Base-by-base conservation (phyloP, 2,888 invertebrate species). In the Drosophila macrospina region DNA sequence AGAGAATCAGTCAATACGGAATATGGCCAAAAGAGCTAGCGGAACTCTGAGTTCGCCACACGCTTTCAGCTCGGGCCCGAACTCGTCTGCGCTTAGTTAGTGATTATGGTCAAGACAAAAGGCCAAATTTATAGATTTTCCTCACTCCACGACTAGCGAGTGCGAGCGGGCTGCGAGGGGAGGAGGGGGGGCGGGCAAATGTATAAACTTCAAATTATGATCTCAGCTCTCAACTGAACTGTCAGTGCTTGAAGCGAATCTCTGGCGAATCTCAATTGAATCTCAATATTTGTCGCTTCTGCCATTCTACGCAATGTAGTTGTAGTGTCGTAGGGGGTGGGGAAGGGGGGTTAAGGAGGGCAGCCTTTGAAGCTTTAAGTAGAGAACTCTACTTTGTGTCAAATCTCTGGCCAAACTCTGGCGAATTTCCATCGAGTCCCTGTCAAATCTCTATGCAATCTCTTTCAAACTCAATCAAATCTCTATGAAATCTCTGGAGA, bases 91-190 rank as follows among this genome's bases (percentile, higher is more conserved):
- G 42, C n/a, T n/a, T 48, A 32, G 59, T n/a, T 48, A 32, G 59
- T 54, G 44, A 42, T 32, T 61, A 42, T 61, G 39, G 20, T 36
- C 37, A 7, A 64, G 55, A 68, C 68, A 68, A 73, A 68, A 69
- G 69, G 32, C 67, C 56, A 62, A 26, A 44, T 44, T 26, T 51
- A 36, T 37, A 28, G 28, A 11, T 37, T 11, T 34, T 7, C 7
- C 20, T 13, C n/a, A 26, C 7, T 24, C 11, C 11, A 24, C 20
- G 10, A 16, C 4, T 11, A 1, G 11, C 1, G 6, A 41, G 41
- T 10, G 20, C 11, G 11, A 11, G 20, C 3, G 20, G 20, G 20
- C 2, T 2, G 20, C 3, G 20, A 1, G 20, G 20, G 3, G 20
- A 20, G 20, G 20, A 20, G 3, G 20, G 20, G 20, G 5, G 28